A percentile compares a stretch with the other conserved stretches of the same genome.
Evolutionary conservation across 1,140 invertebrate species (phyloP).

Genomic region (Formica exsecta): DNA sequence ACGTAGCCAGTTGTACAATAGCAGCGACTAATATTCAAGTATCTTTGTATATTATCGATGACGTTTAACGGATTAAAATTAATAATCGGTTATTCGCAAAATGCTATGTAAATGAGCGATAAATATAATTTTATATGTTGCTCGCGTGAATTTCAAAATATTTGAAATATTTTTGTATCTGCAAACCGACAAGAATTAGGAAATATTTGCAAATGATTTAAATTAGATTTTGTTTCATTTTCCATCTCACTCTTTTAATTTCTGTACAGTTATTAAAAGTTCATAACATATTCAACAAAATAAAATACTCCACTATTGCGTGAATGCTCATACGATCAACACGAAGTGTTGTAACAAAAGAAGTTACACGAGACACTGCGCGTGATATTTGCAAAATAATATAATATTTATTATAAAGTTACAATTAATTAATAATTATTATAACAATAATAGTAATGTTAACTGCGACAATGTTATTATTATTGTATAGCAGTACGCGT

Average conservation of each 20-base stretch:
- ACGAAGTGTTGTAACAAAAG: constrained; percentile 34
- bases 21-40: neutral
- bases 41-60: neutral
- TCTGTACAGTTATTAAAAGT: constrained; percentile 4
- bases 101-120: neutral
- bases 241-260: neutral
- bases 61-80: neutral
- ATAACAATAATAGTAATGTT: neutral
- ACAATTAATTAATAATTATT: neutral
- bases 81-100: neutral
- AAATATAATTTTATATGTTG: neutral
- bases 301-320: neutral
- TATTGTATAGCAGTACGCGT: neutral
- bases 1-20: neutral
- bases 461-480: neutral
- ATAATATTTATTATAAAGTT: neutral
- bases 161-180: neutral
- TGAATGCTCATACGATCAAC: neutral
- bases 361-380: neutral
- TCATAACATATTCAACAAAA: constrained; percentile 26
- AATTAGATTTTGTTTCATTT: neutral
- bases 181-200: neutral
- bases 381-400: neutral
- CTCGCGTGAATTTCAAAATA: neutral
- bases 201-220: neutral